phyloP scores from a whole-genome alignment of 2,888 invertebrate genomes.

The Hartigia nigra region DNA sequence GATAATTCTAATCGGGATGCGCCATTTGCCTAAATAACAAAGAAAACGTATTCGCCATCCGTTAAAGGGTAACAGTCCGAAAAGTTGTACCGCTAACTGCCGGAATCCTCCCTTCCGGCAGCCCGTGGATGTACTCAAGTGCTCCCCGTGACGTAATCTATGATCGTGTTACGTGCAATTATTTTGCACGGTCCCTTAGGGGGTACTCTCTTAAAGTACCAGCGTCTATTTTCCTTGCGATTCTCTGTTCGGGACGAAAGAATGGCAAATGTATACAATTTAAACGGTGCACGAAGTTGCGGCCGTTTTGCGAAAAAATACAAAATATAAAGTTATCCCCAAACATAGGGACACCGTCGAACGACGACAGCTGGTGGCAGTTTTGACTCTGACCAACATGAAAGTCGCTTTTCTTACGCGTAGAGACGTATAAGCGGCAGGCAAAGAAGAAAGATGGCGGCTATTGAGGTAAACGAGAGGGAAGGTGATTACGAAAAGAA shows the following conservation, averaged over 20 bases:
- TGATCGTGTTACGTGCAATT: neutral
- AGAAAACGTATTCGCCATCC: slow-evolving; percentile 41
- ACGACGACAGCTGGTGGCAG: neutral
- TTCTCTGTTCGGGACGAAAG: neutral
- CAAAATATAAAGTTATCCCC: neutral
- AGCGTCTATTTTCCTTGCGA: neutral
- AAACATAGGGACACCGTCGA: neutral
- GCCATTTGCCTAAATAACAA: slow-evolving; percentile 41
- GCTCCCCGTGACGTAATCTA: neutral
- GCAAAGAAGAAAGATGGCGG: neutral
- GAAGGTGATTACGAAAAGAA: neutral
- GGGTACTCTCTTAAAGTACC: no score
- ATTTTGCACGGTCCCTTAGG: no score
- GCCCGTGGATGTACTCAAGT: neutral
- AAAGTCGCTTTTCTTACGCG: no score
- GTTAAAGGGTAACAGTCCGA: slow-evolving; percentile 28
- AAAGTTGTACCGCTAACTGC: slow-evolving; percentile 32
- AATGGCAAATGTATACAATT: neutral
- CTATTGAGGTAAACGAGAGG: neutral
- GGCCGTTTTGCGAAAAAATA: neutral
- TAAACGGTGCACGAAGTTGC: neutral
- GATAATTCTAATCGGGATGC: slow-evolving; percentile 2
- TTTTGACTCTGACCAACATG: neutral
- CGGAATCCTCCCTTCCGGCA: neutral
- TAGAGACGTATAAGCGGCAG: no score